These are phyloP conservation scores for Carposina sasakii DNA, from an alignment of 1,140 invertebrate species.

Conservation along the genomic window DNA sequence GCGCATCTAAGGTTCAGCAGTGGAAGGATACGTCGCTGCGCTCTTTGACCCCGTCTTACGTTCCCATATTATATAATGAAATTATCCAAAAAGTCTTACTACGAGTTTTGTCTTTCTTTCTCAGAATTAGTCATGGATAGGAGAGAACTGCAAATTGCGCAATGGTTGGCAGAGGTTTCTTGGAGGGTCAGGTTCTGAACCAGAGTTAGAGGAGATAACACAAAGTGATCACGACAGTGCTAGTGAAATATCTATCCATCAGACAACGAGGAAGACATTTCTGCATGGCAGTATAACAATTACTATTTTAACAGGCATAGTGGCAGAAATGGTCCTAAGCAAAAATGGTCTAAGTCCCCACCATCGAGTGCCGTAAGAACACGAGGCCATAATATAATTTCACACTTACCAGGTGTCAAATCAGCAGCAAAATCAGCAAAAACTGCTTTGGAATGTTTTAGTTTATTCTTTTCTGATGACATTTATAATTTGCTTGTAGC, in stretches of 20 bases:
- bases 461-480: conserved; percentile 36
- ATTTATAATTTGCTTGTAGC: no score
- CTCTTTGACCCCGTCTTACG: no score
- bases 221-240: conserved; percentile 20
- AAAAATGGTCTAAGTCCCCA: conserved; percentile 20
- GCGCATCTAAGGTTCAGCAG: no score
- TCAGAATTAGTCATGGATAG: no score
- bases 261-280: conserved; percentile 18
- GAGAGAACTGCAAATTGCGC: conserved; percentile 19
- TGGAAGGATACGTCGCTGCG: no score
- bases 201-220: conserved; percentile 13
- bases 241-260: no score
- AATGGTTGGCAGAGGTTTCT: conserved; percentile 17
- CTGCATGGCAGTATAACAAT: conserved; percentile 15
- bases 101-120: no score
- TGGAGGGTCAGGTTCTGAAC: conserved; percentile 18
- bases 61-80: no score
- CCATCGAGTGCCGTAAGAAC: conserved; percentile 24
- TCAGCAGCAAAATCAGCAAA: conserved; percentile 19
- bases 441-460: conserved; percentile 29
- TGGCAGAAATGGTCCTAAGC: conserved; percentile 23
- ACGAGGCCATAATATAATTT: conserved; percentile 26
- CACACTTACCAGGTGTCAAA: conserved; percentile 32
- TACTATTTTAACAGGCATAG: conserved; percentile 21
- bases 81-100: no score